Evolutionary conservation across 2,888 invertebrate species (phyloP).

Genomic region (Trachelus iudaicus): DNA sequence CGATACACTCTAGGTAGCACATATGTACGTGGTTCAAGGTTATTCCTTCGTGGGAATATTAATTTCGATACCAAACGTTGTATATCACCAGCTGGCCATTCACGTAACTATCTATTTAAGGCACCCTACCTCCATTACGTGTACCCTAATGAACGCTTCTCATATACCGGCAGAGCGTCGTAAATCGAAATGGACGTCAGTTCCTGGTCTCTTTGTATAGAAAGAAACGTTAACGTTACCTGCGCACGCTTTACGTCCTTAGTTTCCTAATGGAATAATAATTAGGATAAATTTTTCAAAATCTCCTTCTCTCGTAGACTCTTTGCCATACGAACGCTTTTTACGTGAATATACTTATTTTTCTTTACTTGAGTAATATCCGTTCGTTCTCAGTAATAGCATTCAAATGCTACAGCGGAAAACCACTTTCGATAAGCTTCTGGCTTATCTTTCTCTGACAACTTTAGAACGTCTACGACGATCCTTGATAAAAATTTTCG

Average conservation of each 20-base stretch:
- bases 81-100: neutral
- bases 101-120: slow-evolving; percentile 5
- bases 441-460: neutral
- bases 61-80: slow-evolving; percentile 6
- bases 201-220: neutral
- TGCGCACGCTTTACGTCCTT: no score
- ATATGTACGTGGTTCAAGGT: slow-evolving; percentile 9
- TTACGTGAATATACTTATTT: neutral
- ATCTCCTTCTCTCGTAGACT: neutral
- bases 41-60: slow-evolving; percentile 11
- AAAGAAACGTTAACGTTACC: no score
- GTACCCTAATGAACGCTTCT: neutral
- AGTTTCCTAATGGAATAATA: neutral
- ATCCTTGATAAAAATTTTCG: neutral
- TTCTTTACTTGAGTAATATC: neutral
- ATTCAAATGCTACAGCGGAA: neutral
- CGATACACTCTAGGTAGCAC: neutral
- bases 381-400: neutral
- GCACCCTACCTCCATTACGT: neutral
- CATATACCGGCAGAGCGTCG: neutral
- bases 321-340: neutral
- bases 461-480: neutral
- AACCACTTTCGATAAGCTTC: neutral
- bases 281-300: neutral
- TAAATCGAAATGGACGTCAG: neutral